phyloP scores from a whole-genome alignment of 2,888 invertebrate species.

The Drosophila histrio region DNA sequence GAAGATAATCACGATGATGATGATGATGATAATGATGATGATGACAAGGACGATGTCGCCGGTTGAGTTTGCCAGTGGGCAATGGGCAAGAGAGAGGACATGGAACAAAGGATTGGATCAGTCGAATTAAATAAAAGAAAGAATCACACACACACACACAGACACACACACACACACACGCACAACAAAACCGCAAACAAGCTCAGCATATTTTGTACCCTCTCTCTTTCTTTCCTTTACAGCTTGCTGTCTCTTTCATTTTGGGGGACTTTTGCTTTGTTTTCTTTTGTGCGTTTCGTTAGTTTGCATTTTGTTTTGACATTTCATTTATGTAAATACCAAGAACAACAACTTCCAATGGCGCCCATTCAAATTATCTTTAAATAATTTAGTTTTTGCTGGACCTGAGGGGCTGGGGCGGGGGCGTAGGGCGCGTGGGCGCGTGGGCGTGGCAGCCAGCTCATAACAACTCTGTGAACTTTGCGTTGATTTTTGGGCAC shows the following conservation, averaged over 20 bases:
- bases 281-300: conserved; percentile 44
- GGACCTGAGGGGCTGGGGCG: not conserved
- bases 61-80: conserved; percentile 30
- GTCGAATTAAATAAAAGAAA: conserved; percentile 62
- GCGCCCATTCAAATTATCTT: conserved; percentile 74
- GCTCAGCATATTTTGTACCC: conserved; percentile 54
- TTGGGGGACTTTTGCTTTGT: conserved; percentile 8
- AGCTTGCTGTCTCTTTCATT: conserved; percentile 3
- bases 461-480: conserved; percentile 40
- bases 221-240: not conserved
- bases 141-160: conserved; percentile 38
- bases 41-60: conserved; percentile 28
- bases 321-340: conserved; percentile 74
- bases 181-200: conserved; percentile 57
- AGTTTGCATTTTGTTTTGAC: conserved; percentile 68
- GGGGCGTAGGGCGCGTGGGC: not conserved
- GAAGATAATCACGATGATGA: conserved; percentile 35
- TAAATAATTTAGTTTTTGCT: conserved; percentile 71
- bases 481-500: conserved; percentile 23
- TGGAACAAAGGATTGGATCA: conserved; percentile 60
- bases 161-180: conserved; percentile 18
- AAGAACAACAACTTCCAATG: conserved; percentile 49
- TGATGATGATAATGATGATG: conserved; percentile 47
- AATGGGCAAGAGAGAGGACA: conserved; percentile 14
- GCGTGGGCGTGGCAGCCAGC: conserved; percentile 24